These are phyloP conservation scores for Ammodytes marinus DNA, from an alignment of 2,113 vertebrate species.

Conservation along the genomic window DNA sequence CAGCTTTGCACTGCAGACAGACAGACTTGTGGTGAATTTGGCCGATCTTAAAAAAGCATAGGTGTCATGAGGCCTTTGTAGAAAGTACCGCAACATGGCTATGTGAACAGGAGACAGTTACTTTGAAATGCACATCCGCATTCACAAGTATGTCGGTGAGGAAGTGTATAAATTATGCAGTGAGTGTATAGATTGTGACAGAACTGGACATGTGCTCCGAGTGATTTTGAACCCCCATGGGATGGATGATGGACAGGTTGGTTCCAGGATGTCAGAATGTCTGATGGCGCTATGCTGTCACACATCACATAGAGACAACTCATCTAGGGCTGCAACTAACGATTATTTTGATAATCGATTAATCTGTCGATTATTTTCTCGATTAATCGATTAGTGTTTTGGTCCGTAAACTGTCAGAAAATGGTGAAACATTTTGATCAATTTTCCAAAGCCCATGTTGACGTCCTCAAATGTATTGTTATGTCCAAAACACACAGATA, in stretches of 20 bases:
- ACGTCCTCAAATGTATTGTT: no score
- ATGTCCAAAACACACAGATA: no score
- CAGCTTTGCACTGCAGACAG: not conserved
- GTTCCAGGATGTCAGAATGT: not conserved
- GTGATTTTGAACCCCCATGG: not conserved
- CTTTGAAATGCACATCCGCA: not conserved
- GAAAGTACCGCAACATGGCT: not conserved
- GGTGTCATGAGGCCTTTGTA: not conserved
- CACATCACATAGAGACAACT: not conserved
- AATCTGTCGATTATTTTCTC: no score
- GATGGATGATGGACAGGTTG: not conserved
- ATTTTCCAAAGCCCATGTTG: no score
- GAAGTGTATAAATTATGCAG: not conserved
- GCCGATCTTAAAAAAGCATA: conserved; percentile 3
- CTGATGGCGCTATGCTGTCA: not conserved
- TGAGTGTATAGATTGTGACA: not conserved
- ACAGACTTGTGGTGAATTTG: not conserved
- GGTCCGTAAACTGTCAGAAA: no score
- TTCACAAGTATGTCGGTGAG: not conserved
- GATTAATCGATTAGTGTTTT: no score
- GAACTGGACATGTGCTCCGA: not conserved
- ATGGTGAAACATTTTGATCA: no score
- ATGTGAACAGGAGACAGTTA: not conserved
- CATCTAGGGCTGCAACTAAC: no score
- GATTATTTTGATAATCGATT: no score